These are phyloP conservation scores for Syngnathus floridae DNA, from an alignment of 2,113 vertebrate species.

Conservation along the genomic window DNA sequence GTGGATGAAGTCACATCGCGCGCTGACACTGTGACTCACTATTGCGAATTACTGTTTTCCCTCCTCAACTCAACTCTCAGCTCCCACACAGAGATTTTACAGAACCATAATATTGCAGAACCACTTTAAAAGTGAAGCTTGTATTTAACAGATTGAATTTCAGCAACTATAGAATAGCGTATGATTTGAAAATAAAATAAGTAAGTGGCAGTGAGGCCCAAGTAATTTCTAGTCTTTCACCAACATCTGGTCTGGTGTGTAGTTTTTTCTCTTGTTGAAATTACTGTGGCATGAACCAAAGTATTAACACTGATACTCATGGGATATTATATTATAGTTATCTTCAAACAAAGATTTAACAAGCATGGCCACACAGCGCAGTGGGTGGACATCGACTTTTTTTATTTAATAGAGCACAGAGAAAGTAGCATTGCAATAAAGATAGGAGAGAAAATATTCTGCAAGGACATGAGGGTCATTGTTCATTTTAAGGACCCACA, in stretches of 20 bases:
- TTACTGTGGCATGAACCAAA: not conserved
- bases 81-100: not conserved
- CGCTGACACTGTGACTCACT: conserved; percentile 6
- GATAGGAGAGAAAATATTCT: conserved; percentile 5
- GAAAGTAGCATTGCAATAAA: conserved; percentile 8
- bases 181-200: not conserved
- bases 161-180: not conserved
- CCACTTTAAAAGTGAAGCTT: not conserved
- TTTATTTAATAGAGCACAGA: conserved; percentile 1
- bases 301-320: conserved; percentile 2
- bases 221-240: conserved; percentile 3
- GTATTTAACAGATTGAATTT: not conserved
- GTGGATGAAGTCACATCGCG: not conserved
- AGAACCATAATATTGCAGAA: not conserved
- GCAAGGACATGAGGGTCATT: conserved; percentile 4
- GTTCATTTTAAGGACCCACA: conserved; percentile 12
- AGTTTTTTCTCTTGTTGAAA: conserved; percentile 3
- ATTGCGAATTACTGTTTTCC: not conserved
- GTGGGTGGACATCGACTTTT: not conserved
- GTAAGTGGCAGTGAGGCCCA: not conserved
- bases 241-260: not conserved
- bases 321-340: not conserved
- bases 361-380: conserved; percentile 8
- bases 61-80: not conserved
- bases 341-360: conserved; percentile 1